These are phyloP conservation scores for Idaea biselata DNA, from an alignment of 2,888 invertebrate genomes.

Conservation along the genomic window DNA sequence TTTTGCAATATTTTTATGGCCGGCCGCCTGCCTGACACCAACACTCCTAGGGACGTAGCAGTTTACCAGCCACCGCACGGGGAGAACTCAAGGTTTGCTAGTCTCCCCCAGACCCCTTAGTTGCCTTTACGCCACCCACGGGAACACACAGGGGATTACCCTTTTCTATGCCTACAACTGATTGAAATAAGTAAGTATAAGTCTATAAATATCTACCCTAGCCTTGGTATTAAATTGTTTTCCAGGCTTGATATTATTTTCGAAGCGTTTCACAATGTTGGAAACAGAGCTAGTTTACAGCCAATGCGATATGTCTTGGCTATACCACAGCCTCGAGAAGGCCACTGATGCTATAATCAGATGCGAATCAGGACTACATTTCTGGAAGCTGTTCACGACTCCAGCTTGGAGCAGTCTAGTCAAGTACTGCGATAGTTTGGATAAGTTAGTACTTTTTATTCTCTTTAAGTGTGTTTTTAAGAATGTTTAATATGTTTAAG, in stretches of 20 bases:
- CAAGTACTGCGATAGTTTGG: constrained; percentile 81
- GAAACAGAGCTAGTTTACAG: constrained; percentile 71
- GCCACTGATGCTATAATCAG: constrained; percentile 81
- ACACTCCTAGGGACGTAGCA: no score
- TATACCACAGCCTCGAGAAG: constrained; percentile 78
- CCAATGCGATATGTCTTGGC: constrained; percentile 77
- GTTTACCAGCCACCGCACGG: no score
- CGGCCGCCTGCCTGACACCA: no score
- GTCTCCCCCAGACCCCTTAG: no score
- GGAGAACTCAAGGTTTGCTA: no score
- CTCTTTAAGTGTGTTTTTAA: not conserved
- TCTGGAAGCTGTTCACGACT: constrained; percentile 84
- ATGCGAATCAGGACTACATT: constrained; percentile 83
- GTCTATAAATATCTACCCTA: no score
- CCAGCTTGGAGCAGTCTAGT: constrained; percentile 81
- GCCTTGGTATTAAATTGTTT: constrained; percentile 6
- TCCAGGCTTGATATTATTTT: constrained; percentile 70
- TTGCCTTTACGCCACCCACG: no score
- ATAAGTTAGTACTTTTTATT: constrained; percentile 62
- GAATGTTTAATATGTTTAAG: no score
- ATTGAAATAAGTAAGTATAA: no score
- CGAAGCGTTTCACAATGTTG: constrained; percentile 83
- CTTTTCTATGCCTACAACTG: no score
- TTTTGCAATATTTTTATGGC: no score
- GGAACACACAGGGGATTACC: no score